Percentiles rank a stretch among this genome's conserved stretches.
Conservation (phyloP, 2,797 vertebrate genomes). For the Bradypus variegatus region DNA sequence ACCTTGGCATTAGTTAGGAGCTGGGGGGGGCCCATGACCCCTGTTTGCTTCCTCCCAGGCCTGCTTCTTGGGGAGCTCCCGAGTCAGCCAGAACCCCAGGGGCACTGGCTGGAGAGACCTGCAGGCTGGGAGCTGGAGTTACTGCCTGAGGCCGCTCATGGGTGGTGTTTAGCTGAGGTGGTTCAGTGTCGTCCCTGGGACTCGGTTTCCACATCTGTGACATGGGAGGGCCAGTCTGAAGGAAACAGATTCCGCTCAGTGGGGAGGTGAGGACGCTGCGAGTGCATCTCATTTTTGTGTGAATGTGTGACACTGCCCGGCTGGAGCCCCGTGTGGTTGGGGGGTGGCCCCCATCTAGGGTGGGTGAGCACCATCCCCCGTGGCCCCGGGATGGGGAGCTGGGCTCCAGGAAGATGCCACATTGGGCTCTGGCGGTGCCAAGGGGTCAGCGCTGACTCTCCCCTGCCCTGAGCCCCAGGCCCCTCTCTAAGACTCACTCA, state of each 20-base stretch:
- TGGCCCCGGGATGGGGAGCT: background rate
- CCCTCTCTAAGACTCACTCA: background rate
- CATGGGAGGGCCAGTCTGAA: fast-evolving
- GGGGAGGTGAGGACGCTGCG: background rate
- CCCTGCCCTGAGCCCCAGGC: background rate
- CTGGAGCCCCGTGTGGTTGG: no score
- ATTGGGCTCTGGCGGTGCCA: background rate
- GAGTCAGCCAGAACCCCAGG: background rate
- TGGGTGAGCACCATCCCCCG: no score
- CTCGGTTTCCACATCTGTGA: fast-evolving
- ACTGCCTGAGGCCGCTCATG: fast-evolving
- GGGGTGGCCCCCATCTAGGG: no score
- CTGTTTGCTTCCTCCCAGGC: no score
- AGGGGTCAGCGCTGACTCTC: no score
- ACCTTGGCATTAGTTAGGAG: no score
- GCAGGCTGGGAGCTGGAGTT: no score
- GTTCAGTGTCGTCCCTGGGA: background rate
- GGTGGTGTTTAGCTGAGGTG: background rate
- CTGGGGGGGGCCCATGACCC: background rate
- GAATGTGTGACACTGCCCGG: no score
- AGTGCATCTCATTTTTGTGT: background rate
- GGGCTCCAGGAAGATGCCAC: fast-evolving
- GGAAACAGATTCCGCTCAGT: no score
- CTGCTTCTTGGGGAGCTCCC: background rate
- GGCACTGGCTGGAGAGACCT: background rate